Percentiles rank a stretch among this genome's conserved stretches.
Evolutionary conservation across 2,797 vertebrate genomes (phyloP).

Genomic region (Falco berigora): DNA sequence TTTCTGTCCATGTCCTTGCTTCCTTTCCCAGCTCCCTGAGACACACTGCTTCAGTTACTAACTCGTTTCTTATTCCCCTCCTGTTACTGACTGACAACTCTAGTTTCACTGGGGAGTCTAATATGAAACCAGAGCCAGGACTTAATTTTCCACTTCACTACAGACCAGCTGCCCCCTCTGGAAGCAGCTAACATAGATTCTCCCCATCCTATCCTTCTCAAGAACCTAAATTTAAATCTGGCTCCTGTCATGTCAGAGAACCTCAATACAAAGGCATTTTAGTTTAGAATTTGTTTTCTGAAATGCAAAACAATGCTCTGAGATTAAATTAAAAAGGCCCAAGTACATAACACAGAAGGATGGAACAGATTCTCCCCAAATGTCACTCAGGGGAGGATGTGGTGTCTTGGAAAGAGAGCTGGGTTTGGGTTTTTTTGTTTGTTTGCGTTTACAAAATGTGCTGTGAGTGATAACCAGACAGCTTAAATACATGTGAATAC

Average conservation of each 20-base stretch:
- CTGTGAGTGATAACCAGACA: not conserved
- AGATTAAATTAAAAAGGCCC: not conserved
- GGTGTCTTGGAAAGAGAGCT: rapidly evolving
- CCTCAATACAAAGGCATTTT: not conserved
- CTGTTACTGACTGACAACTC: not conserved
- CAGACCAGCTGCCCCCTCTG: not conserved
- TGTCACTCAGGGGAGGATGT: rapidly evolving
- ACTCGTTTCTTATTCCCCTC: not conserved
- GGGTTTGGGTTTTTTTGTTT: not conserved
- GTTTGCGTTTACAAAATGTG: not conserved
- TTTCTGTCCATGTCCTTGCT: constrained; percentile 14
- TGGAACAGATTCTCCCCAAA: not conserved
- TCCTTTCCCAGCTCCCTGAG: not conserved
- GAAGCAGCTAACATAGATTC: not conserved
- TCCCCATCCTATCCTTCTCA: not conserved
- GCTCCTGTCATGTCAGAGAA: not conserved
- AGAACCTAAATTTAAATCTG: not conserved
- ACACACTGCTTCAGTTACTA: not conserved
- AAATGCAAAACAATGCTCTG: not conserved
- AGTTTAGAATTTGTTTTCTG: not conserved
- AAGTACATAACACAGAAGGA: not conserved
- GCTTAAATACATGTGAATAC: not conserved
- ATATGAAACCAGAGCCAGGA: rapidly evolving
- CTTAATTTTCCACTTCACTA: not conserved
- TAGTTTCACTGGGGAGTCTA: not conserved